phyloP scores from a whole-genome alignment of 2,113 vertebrate species.

The Paraplagusia blochii region DNA sequence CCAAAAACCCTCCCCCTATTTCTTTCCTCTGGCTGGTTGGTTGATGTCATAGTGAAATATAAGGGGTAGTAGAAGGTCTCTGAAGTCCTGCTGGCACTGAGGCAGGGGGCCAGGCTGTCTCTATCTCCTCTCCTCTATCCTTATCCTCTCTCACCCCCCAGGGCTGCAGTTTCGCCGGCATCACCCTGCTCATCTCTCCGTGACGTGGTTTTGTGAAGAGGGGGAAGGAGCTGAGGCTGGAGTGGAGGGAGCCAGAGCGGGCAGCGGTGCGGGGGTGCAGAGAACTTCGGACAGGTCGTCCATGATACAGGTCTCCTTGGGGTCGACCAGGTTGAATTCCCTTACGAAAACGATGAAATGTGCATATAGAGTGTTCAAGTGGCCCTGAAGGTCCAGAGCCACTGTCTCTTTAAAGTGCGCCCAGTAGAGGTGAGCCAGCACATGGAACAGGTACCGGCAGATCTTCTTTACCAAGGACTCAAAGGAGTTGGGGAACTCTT shows the following conservation, averaged over 20 bases:
- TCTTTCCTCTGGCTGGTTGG: constrained; percentile 54
- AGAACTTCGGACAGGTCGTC: constrained; percentile 97
- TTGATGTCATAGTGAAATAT: constrained; percentile 65
- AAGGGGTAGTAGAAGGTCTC: constrained; percentile 68
- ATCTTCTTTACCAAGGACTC: constrained; percentile 98
- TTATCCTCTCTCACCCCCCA: constrained; percentile 55
- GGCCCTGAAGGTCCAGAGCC: constrained; percentile 94
- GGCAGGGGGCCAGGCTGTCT: constrained; percentile 54
- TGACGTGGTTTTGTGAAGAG: constrained; percentile 92
- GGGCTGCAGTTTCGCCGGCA: constrained; percentile 19
- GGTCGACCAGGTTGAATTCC: constrained; percentile 97
- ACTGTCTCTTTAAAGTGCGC: constrained; percentile 97
- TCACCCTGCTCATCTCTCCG: constrained; percentile 89
- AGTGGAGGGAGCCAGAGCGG: constrained; percentile 34
- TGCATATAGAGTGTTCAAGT: constrained; percentile 95
- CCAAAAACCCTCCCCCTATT: constrained; percentile 29
- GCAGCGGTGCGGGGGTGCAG: constrained; percentile 75
- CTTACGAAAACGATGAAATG: constrained; percentile 98
- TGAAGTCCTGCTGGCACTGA: constrained; percentile 64
- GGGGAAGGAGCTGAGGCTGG: constrained; percentile 66
- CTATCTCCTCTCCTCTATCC: constrained; percentile 51
- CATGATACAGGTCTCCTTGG: constrained; percentile 97
- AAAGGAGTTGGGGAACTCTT: constrained; percentile 95
- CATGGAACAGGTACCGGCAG: constrained; percentile 94
- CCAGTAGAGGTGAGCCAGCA: constrained; percentile 98